A percentile compares a stretch with the other conserved stretches of the same genome.
These are phyloP conservation scores for Orchesellides sinensis DNA, from an alignment of 2,888 invertebrate species.

Conservation along the genomic window DNA sequence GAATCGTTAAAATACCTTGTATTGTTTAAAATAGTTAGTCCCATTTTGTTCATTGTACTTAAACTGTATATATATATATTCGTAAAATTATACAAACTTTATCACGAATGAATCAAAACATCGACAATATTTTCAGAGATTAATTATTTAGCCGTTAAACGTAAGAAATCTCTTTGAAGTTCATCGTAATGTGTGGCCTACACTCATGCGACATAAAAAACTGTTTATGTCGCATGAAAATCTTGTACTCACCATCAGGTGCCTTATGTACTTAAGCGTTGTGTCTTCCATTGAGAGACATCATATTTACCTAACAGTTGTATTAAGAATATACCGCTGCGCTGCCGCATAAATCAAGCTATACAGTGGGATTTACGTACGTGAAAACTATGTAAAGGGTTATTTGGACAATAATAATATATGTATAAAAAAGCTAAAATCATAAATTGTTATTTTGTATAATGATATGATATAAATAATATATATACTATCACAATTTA, in stretches of 20 bases:
- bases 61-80: background rate
- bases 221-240: constrained; percentile 17
- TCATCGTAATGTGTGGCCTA: background rate
- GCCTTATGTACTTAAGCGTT: constrained; percentile 64
- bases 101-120: constrained; percentile 17
- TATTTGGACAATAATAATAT: constrained; percentile 22
- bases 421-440: background rate
- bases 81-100: background rate
- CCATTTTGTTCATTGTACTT: background rate
- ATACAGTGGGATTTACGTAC: constrained; percentile 21
- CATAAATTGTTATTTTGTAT: constrained; percentile 20
- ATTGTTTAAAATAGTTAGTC: too few relatives aligned
- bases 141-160: constrained; percentile 9
- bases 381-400: constrained; percentile 12
- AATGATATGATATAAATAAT: background rate
- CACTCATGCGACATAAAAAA: background rate
- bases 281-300: constrained; percentile 66
- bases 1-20: too few relatives aligned
- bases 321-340: constrained; percentile 57
- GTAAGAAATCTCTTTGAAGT: constrained; percentile 4
- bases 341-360: constrained; percentile 53
- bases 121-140: constrained; percentile 38
- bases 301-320: constrained; percentile 69
- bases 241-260: constrained; percentile 61
- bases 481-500: background rate